A percentile compares a stretch with the other conserved stretches of the same genome.
These are phyloP conservation scores for Caenorhabditis sp. DNA, from an alignment of 2,888 invertebrate genomes.

Conservation along the genomic window DNA sequence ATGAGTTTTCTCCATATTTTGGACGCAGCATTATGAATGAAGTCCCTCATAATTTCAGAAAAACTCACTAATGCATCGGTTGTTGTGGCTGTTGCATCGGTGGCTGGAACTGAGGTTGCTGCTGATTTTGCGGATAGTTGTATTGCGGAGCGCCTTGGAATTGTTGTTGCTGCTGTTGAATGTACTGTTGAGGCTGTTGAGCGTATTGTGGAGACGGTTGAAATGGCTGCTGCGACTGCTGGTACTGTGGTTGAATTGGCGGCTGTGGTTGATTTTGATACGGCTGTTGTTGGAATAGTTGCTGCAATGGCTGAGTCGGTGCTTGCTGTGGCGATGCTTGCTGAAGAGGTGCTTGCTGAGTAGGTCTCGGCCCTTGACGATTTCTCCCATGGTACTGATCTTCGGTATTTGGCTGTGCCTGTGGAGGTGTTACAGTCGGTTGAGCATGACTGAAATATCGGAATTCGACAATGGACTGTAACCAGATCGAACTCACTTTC, in stretches of 20 bases:
- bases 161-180: background rate
- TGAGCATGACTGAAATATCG: background rate
- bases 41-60: too few species aligned
- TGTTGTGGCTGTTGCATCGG: background rate
- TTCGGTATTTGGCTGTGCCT: too few species aligned
- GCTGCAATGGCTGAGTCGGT: background rate
- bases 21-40: too few species aligned
- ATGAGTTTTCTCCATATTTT: too few species aligned
- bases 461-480: background rate
- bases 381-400: constrained; percentile 8
- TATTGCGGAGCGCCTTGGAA: background rate
- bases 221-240: background rate
- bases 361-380: background rate
- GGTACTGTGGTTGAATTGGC: background rate
- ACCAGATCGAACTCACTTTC: background rate
- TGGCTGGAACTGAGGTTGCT: background rate
- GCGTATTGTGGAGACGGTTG: too few species aligned
- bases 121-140: background rate
- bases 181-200: background rate
- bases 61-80: background rate
- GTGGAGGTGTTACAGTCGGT: background rate
- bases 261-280: background rate
- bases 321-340: background rate
- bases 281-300: too few species aligned
- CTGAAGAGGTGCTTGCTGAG: background rate